Base-by-base conservation (phyloP, 2,888 invertebrate genomes). In the Heteropelma amictum region DNA sequence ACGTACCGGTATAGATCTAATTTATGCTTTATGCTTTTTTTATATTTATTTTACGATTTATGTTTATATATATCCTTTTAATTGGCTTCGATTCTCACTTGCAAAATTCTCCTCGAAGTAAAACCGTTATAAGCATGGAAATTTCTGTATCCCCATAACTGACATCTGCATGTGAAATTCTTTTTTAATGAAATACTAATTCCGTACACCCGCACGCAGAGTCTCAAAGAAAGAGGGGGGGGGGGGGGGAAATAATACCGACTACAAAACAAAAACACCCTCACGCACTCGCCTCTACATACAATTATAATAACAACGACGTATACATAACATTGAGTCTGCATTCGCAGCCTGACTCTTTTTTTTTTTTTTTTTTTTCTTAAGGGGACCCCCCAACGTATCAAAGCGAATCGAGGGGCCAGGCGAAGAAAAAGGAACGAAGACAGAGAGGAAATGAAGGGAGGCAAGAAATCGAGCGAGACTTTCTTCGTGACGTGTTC, bases 261-360 rank as follows among this genome's bases (percentile, higher is more conserved):
- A 51, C n/a, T n/a, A 30, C 30, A 10, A 54, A 23, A 33, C 26
- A 64, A 71, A 65, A 45, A 65, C 42, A 38, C 30, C 8, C 54
- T 54, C 47, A 56, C 65, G 75, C 42, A 51, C 56, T 75, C 47
- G 47, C 19, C 53, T 61, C 33, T 30, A 30, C 35, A 35, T 47
- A 47, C 68, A 71, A 42, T 54, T 67, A 67, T 61, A 63, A 67
- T 67, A 35, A 65, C 71, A 56, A 42, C 45, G 30, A 54, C 30
- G 53, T 54, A 42, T 42, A 45, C 26, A 35, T 30, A 33, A 35
- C 33, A 64, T 54, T 17, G 61, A 67, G 60, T 68, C 49, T 30
- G 63, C 76, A 76, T 73, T 73, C 76, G 76, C 76, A 72, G 76
- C 64, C 73, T 42, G 69, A 72, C 69, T 72, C 60, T 76, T 75